These are phyloP conservation scores for Pammene aurita DNA, from an alignment of 2,888 invertebrate genomes.

Conservation along the genomic window DNA sequence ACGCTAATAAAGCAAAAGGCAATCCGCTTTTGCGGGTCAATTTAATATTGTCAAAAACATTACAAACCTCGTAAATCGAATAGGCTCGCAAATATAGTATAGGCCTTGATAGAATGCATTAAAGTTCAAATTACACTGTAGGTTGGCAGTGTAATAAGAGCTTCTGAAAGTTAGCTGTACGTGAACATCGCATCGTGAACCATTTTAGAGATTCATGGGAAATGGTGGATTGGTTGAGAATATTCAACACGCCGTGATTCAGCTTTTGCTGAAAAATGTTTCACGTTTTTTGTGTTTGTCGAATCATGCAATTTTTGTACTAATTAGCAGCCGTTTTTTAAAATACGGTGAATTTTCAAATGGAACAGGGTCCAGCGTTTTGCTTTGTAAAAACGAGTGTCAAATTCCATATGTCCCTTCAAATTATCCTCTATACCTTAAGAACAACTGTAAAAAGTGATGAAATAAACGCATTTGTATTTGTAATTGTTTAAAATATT, in stretches of 20 bases:
- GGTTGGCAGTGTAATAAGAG: not conserved
- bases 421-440: no score
- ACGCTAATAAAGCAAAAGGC: constrained; percentile 44
- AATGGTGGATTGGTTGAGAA: constrained; percentile 21
- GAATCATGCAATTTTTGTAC: not conserved
- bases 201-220: constrained; percentile 36
- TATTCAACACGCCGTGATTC: constrained; percentile 25
- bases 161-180: not conserved
- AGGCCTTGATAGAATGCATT: not conserved
- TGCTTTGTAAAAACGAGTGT: no score
- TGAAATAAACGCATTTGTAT: no score
- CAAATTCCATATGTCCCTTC: no score
- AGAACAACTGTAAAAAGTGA: no score
- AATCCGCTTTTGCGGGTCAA: constrained; percentile 43
- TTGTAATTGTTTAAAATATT: no score
- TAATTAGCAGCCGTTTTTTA: not conserved
- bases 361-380: no score
- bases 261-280: constrained; percentile 6
- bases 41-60: constrained; percentile 29
- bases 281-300: not conserved
- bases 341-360: not conserved
- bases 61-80: not conserved
- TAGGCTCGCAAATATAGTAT: not conserved
- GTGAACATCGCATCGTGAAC: constrained; percentile 23
- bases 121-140: not conserved